Percentiles rank a stretch among this genome's conserved stretches.
These are phyloP conservation scores for Leptopilina clavipes DNA, from an alignment of 1,140 invertebrate species.

Conservation along the genomic window DNA sequence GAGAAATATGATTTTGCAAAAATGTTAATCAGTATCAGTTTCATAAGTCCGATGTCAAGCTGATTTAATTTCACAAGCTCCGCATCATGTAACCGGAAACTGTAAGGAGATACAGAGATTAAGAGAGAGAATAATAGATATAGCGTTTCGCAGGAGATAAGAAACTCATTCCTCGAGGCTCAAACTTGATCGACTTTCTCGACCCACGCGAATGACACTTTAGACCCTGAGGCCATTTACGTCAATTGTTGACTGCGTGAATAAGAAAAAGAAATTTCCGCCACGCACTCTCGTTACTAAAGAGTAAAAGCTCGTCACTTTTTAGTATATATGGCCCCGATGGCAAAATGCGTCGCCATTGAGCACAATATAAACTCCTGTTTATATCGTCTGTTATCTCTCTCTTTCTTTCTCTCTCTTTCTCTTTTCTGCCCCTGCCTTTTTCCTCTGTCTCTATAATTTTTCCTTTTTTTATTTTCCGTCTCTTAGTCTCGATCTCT, in stretches of 20 bases:
- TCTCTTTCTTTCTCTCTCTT: not conserved
- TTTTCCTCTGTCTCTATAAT: not conserved
- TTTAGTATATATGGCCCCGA: not conserved
- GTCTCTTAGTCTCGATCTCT: not conserved
- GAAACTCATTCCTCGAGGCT: constrained; percentile 31
- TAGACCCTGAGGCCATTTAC: not conserved
- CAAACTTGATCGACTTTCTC: constrained; percentile 18
- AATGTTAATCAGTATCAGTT: not conserved
- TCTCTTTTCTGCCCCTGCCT: not conserved
- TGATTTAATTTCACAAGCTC: constrained; percentile 17
- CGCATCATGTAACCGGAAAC: constrained; percentile 22
- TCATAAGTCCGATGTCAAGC: not conserved
- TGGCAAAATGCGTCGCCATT: constrained; percentile 39
- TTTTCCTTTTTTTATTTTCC: not conserved
- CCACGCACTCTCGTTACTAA: constrained; percentile 32
- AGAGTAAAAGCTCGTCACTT: constrained; percentile 26
- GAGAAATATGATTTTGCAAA: not conserved
- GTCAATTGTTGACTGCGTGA: constrained; percentile 31
- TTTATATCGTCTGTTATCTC: constrained; percentile 23
- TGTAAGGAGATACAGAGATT: constrained; percentile 18
- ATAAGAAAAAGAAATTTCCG: constrained; percentile 26
- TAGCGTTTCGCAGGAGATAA: constrained; percentile 19
- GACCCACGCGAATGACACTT: constrained; percentile 12
- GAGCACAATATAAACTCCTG: constrained; percentile 48
- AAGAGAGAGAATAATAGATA: constrained; percentile 21